A percentile compares a stretch with the other conserved stretches of the same genome.
Evolutionary conservation across 2,113 vertebrate species (phyloP).

Genomic region (Pimephales promelas): DNA sequence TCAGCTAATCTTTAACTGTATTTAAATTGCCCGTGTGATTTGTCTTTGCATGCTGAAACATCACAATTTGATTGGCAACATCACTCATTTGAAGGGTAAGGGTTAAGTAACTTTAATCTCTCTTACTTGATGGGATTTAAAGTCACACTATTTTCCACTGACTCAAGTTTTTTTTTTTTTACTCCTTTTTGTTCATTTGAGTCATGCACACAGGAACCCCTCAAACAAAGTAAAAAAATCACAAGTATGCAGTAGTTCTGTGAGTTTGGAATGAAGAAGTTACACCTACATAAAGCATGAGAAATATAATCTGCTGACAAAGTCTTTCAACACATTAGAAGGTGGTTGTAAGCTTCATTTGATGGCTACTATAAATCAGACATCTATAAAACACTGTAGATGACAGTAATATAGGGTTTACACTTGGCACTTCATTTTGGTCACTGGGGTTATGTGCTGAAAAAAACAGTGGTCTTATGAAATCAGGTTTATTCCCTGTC

Average conservation of each 20-base stretch:
- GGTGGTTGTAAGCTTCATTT: constrained; percentile 3
- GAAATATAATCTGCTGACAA: not conserved
- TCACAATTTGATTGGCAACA: constrained; percentile 4
- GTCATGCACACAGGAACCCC: not conserved
- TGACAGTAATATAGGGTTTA: not conserved
- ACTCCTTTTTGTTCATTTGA: not conserved
- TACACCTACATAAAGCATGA: not conserved
- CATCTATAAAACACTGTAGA: not conserved
- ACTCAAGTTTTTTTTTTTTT: not conserved
- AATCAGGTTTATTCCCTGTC: not conserved
- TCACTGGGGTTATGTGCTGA: not conserved
- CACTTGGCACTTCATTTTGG: not conserved
- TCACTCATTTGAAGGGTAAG: not conserved
- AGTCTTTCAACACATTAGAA: constrained; percentile 11
- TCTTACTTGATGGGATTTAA: constrained; percentile 14
- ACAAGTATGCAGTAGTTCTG: not conserved
- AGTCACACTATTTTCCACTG: not conserved
- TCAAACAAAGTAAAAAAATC: no score
- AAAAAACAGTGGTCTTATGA: not conserved
- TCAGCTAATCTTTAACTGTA: not conserved
- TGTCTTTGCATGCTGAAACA: not conserved
- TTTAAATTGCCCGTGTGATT: not conserved
- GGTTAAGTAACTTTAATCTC: not conserved
- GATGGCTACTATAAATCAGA: constrained; percentile 22
- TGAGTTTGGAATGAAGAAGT: constrained; percentile 18